Conservation (phyloP, 1,140 invertebrate species). For the Hyphantria cunea region DNA sequence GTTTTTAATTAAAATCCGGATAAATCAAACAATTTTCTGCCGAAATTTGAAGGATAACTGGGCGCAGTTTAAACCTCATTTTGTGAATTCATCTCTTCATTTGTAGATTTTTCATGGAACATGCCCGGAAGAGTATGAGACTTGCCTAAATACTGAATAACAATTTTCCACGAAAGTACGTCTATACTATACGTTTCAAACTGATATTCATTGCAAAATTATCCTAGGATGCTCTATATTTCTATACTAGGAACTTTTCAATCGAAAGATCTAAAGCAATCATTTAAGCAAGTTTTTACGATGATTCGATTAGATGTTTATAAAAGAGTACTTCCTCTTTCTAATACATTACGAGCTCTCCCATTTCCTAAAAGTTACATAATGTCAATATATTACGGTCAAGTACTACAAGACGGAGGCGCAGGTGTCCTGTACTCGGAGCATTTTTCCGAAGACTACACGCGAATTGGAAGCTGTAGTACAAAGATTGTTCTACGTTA, state of each 20-base stretch:
- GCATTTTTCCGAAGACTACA: slow-evolving; percentile 47
- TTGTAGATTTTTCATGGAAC: neutral
- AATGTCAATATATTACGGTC: slow-evolving; percentile 53
- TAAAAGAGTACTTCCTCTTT: too few species aligned
- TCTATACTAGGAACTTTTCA: too few species aligned
- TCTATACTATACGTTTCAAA: too few species aligned
- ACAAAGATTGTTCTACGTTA: slow-evolving; percentile 14
- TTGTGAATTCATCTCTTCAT: neutral
- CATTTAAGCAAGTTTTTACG: too few species aligned
- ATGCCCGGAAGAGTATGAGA: too few species aligned
- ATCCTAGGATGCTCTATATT: too few species aligned
- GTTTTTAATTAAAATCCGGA: slow-evolving; percentile 23
- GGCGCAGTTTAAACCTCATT: slow-evolving; percentile 4
- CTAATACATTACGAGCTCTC: slow-evolving; percentile 33
- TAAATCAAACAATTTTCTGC: slow-evolving; percentile 21
- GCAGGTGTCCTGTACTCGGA: slow-evolving; percentile 53
- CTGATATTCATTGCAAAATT: too few species aligned
- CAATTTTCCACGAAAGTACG: too few species aligned
- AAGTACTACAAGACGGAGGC: slow-evolving; percentile 57
- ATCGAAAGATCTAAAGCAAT: too few species aligned
- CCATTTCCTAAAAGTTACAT: slow-evolving; percentile 46
- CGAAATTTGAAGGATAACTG: slow-evolving; percentile 2
- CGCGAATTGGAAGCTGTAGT: slow-evolving; percentile 54
- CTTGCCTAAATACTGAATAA: too few species aligned
- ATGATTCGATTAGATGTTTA: too few species aligned